Evolutionary conservation across 2,113 vertebrate genomes (phyloP).

Genomic region (Zosterops pallidus): DNA sequence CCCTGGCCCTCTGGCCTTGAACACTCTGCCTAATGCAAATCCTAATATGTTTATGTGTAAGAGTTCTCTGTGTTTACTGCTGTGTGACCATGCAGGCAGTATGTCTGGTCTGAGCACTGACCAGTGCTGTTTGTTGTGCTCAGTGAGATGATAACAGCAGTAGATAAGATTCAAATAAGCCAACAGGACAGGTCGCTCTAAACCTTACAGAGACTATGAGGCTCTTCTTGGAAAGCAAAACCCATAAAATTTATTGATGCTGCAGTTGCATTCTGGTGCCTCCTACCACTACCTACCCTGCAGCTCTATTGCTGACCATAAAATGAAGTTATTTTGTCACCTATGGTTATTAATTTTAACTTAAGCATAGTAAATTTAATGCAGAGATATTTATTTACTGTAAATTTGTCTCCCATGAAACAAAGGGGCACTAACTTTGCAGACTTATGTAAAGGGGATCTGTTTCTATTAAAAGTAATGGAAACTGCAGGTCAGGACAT

Average conservation of each 20-base stretch:
- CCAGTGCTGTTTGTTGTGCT: neutral
- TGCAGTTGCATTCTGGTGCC: neutral
- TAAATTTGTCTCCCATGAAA: constrained; percentile 61
- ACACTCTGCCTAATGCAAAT: neutral
- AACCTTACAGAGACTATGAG: neutral
- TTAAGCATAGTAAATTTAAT: constrained; percentile 66
- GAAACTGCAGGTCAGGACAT: constrained; percentile 16
- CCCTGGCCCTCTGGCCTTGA: neutral
- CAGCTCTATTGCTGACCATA: constrained; percentile 12
- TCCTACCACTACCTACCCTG: neutral
- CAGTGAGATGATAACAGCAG: neutral
- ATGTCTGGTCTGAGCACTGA: neutral
- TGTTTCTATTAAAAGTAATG: constrained; percentile 46
- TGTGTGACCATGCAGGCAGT: neutral
- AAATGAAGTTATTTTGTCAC: constrained; percentile 62
- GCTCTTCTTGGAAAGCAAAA: constrained; percentile 27
- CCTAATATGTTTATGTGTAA: neutral
- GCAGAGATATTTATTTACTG: constrained; percentile 54
- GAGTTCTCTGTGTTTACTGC: neutral
- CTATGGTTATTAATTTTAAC: constrained; percentile 54
- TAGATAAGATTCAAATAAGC: neutral
- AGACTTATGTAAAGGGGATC: constrained; percentile 32
- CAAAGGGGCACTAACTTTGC: constrained; percentile 20
- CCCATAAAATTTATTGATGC: neutral
- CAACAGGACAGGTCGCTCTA: neutral